Evolutionary conservation across 1,140 invertebrate species (phyloP).

Genomic region (Pachyrhynchus sulphureomaculatus): DNA sequence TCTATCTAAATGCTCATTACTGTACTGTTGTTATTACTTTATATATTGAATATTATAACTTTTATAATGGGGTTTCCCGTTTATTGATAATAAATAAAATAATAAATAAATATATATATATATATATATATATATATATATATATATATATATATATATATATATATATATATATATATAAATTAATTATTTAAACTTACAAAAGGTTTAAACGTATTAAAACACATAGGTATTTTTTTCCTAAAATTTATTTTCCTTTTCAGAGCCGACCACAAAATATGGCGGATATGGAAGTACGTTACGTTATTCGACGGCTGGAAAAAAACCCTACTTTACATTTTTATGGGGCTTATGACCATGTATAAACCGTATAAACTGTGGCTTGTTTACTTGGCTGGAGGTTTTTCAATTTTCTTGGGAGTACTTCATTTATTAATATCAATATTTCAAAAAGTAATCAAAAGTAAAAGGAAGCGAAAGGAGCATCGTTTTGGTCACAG

Average conservation of each 20-base stretch:
- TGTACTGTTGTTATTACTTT: too few species aligned
- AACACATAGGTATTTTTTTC: too few species aligned
- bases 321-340: slow-evolving; percentile 45
- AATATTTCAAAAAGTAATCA: slow-evolving; percentile 34
- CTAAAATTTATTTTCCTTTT: slow-evolving; percentile 34
- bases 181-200: too few species aligned
- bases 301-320: slow-evolving; percentile 46
- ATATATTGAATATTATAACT: too few species aligned
- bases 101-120: too few species aligned
- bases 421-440: slow-evolving; percentile 43
- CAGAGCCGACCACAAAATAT: slow-evolving; percentile 44
- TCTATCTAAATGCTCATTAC: too few species aligned
- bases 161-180: too few species aligned
- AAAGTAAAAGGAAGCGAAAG: slow-evolving; percentile 28
- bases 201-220: too few species aligned
- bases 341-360: slow-evolving; percentile 42
- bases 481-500: slow-evolving; percentile 39
- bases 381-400: slow-evolving; percentile 47
- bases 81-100: too few species aligned
- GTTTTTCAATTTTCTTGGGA: slow-evolving; percentile 42
- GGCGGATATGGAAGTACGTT: slow-evolving; percentile 42
- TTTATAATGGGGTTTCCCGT: too few species aligned
- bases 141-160: too few species aligned
- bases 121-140: too few species aligned
- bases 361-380: slow-evolving; percentile 47